These are phyloP conservation scores for Cistogaster globosa DNA, from an alignment of 2,888 invertebrate genomes.

Conservation along the genomic window DNA sequence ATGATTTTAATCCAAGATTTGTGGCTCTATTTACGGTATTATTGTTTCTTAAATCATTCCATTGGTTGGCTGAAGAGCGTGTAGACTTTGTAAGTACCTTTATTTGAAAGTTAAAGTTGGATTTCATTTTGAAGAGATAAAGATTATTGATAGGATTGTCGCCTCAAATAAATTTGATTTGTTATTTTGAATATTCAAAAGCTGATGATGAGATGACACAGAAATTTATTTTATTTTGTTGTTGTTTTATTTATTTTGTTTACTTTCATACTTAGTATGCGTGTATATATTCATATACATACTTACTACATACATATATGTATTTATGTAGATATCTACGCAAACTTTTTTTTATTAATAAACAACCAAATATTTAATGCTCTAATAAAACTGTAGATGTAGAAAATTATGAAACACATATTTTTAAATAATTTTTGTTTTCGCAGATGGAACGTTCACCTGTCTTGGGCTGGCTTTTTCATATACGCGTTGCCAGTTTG, in stretches of 20 bases:
- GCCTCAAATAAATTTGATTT: not conserved
- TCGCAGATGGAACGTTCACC: slow-evolving; percentile 99
- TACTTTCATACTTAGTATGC: slow-evolving; percentile 13
- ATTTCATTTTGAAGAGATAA: not conserved
- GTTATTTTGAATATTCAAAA: not conserved
- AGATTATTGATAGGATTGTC: not conserved
- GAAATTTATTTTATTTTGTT: not conserved
- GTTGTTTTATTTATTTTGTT: not conserved
- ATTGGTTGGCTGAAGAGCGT: slow-evolving; percentile 99
- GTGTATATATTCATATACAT: not conserved
- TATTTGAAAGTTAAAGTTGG: not conserved
- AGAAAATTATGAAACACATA: too few species aligned
- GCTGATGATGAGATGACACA: not conserved
- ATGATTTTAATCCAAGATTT: slow-evolving; percentile 99
- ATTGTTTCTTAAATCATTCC: slow-evolving; percentile 98
- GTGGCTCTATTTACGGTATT: slow-evolving; percentile 98
- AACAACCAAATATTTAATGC: too few species aligned
- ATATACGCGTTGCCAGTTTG: slow-evolving; percentile 93
- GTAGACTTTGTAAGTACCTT: slow-evolving; percentile 96
- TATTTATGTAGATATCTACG: too few species aligned
- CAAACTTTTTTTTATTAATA: too few species aligned
- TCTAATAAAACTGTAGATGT: too few species aligned
- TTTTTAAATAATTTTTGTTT: too few species aligned
- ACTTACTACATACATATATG: too few species aligned
- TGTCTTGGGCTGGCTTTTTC: slow-evolving; percentile 97